Percentiles rank a stretch among this genome's conserved stretches.
Evolutionary conservation across 2,888 invertebrate species (phyloP).

Genomic region (Hypolimnas misippus): DNA sequence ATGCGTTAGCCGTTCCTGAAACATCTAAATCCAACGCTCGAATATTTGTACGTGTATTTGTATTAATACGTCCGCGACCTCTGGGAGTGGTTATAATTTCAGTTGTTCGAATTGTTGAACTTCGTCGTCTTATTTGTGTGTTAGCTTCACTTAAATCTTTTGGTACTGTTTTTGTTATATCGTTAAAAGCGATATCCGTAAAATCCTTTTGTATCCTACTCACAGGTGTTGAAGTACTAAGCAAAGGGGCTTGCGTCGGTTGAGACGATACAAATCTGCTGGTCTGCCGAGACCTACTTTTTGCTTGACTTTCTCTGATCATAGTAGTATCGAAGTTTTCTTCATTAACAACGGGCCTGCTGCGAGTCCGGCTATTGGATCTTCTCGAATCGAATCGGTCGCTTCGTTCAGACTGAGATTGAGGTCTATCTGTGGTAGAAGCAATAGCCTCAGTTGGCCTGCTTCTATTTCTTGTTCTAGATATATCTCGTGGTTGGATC

Average conservation of each 20-base stretch:
- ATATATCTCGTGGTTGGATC: constrained; percentile 50
- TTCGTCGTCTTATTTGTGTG: constrained; percentile 63
- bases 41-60: constrained; percentile 57
- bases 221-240: constrained; percentile 19
- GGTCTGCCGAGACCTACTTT: constrained; percentile 57
- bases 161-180: constrained; percentile 56
- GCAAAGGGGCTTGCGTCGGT: constrained; percentile 26
- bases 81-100: constrained; percentile 54
- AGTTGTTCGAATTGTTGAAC: constrained; percentile 53
- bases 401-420: constrained; percentile 54
- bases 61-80: constrained; percentile 59
- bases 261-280: constrained; percentile 41
- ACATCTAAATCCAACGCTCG: constrained; percentile 63
- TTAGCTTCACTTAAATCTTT: constrained; percentile 54
- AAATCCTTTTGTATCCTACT: constrained; percentile 38
- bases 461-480: constrained; percentile 61
- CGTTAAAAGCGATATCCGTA: constrained; percentile 55
- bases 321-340: constrained; percentile 52
- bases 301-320: constrained; percentile 54
- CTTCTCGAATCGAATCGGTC: constrained; percentile 73
- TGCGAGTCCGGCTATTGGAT: constrained; percentile 65
- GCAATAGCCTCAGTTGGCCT: constrained; percentile 50
- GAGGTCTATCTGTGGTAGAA: constrained; percentile 50
- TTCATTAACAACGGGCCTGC: constrained; percentile 54
- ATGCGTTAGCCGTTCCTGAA: constrained; percentile 69